phyloP scores from a whole-genome alignment of 2,888 invertebrate species.

The Drosophila vallismaia region DNA sequence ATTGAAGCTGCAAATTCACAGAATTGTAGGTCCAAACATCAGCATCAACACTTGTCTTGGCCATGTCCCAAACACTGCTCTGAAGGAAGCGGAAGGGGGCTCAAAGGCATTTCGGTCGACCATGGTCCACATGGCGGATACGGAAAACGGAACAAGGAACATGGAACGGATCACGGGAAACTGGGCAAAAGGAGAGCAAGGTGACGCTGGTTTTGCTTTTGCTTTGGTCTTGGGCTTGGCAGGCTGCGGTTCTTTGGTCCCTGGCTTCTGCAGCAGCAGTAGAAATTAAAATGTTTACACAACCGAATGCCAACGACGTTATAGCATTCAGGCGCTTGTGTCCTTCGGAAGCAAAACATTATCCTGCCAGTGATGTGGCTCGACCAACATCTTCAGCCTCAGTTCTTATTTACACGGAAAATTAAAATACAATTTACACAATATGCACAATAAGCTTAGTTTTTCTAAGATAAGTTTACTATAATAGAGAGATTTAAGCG shows the following conservation, averaged over 20 bases:
- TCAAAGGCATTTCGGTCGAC: slow-evolving; percentile 56
- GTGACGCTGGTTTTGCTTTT: slow-evolving; percentile 14
- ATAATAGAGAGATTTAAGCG: too few relatives aligned
- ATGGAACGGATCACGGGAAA: background rate
- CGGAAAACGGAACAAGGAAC: slow-evolving; percentile 7
- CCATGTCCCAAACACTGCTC: slow-evolving; percentile 22
- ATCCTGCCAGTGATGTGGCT: slow-evolving; percentile 33
- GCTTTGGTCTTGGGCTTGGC: slow-evolving; percentile 30
- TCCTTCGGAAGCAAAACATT: slow-evolving; percentile 42
- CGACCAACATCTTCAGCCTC: slow-evolving; percentile 23
- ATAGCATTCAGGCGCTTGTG: slow-evolving; percentile 62
- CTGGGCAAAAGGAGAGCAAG: slow-evolving; percentile 4
- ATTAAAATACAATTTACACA: background rate
- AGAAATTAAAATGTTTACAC: slow-evolving; percentile 78
- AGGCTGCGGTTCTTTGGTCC: slow-evolving; percentile 51
- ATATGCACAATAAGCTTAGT: too few relatives aligned
- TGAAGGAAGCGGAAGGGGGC: slow-evolving; percentile 3
- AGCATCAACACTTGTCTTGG: slow-evolving; percentile 62
- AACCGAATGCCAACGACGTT: slow-evolving; percentile 71
- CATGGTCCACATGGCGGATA: slow-evolving; percentile 67
- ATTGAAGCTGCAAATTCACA: slow-evolving; percentile 57
- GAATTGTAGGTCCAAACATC: slow-evolving; percentile 39
- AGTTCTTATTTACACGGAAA: slow-evolving; percentile 18
- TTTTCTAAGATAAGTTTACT: too few relatives aligned
- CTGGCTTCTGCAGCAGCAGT: slow-evolving; percentile 51